These are phyloP conservation scores for Brenthis daphne DNA, from an alignment of 2,888 invertebrate species.

Conservation along the genomic window DNA sequence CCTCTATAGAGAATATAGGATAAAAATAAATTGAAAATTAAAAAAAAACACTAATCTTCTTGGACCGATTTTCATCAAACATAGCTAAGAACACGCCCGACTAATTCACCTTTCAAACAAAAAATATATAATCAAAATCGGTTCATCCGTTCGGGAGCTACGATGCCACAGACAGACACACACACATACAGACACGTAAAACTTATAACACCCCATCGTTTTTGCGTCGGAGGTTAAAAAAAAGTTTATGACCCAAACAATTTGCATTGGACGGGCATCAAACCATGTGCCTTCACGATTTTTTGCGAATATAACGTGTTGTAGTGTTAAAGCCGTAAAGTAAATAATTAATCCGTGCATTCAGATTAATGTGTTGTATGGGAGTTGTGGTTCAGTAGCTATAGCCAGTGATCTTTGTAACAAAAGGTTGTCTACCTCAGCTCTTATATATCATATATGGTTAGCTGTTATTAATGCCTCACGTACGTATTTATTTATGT, in stretches of 20 bases:
- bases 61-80: too few species aligned
- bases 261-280: too few species aligned
- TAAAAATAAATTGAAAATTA: not conserved
- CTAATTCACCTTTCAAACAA: too few species aligned
- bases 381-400: conserved; percentile 31
- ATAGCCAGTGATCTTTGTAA: conserved; percentile 21
- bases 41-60: too few species aligned
- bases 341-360: conserved; percentile 29
- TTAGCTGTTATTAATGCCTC: not conserved
- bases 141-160: too few species aligned
- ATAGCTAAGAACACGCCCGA: too few species aligned
- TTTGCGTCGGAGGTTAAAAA: not conserved
- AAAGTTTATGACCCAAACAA: too few species aligned
- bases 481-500: not conserved
- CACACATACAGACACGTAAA: too few species aligned
- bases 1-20: not conserved
- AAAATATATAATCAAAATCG: too few species aligned
- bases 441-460: conserved; percentile 10
- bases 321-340: conserved; percentile 14
- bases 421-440: conserved; percentile 28
- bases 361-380: conserved; percentile 21
- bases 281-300: not conserved
- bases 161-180: too few species aligned
- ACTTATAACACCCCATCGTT: too few species aligned
- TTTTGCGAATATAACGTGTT: conserved; percentile 6